phyloP scores from a whole-genome alignment of 2,797 vertebrate species.

The Myripristis jacobus region DNA sequence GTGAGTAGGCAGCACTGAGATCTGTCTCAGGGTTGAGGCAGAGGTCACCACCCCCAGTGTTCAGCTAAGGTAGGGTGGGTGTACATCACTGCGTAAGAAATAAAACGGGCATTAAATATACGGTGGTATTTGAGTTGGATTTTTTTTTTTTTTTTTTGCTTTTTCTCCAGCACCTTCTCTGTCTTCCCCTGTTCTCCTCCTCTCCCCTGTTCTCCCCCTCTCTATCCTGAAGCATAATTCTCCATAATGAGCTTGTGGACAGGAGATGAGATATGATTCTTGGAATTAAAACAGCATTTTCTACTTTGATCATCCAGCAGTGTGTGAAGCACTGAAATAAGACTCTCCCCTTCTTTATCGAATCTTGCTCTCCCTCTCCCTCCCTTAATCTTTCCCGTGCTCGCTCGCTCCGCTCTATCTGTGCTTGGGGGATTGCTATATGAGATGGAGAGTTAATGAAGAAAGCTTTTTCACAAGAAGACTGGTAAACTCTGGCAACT shows the following conservation, averaged over 20 bases:
- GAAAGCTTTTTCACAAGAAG: slow-evolving; percentile 57
- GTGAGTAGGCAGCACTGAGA: neutral
- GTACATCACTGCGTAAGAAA: neutral
- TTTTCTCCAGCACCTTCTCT: neutral
- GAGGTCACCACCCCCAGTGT: neutral
- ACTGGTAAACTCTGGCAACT: slow-evolving; percentile 64
- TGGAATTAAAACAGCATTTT: slow-evolving; percentile 83
- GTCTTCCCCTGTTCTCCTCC: slow-evolving; percentile 17
- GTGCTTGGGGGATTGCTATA: slow-evolving; percentile 65
- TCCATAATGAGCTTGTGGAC: slow-evolving; percentile 81
- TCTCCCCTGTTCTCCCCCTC: slow-evolving; percentile 12
- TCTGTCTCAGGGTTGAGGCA: slow-evolving; percentile 1
- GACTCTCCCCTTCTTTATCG: slow-evolving; percentile 72
- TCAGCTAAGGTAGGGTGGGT: slow-evolving; percentile 13
- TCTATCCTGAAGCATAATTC: slow-evolving; percentile 71
- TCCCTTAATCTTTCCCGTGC: slow-evolving; percentile 67
- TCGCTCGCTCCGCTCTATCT: slow-evolving; percentile 61
- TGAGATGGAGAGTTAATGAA: slow-evolving; percentile 79
- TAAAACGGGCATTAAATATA: neutral
- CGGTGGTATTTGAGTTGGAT: slow-evolving; percentile 7
- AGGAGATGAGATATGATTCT: slow-evolving; percentile 80
- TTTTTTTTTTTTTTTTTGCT: slow-evolving; percentile 51
- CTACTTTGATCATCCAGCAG: slow-evolving; percentile 78
- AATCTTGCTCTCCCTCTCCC: slow-evolving; percentile 66
- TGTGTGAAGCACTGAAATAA: slow-evolving; percentile 74